A percentile compares a stretch with the other conserved stretches of the same genome.
These are phyloP conservation scores for Bombylius discolor DNA, from an alignment of 2,888 invertebrate species.

Conservation along the genomic window DNA sequence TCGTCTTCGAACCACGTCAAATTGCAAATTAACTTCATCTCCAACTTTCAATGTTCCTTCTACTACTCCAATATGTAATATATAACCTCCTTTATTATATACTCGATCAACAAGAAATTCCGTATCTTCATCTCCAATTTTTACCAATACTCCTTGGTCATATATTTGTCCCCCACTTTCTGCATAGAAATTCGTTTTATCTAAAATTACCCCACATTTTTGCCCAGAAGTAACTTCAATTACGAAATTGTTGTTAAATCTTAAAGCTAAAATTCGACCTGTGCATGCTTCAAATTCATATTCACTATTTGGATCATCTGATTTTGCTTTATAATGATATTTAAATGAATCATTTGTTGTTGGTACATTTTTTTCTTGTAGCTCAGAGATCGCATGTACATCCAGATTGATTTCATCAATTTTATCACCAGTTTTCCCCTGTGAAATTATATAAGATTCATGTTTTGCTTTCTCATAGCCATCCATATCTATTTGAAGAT, in stretches of 20 bases:
- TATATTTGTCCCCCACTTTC: constrained; percentile 98
- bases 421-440: constrained; percentile 67
- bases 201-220: constrained; percentile 83
- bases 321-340: constrained; percentile 66
- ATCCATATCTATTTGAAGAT: constrained; percentile 71
- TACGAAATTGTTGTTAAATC: constrained; percentile 73
- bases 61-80: constrained; percentile 82
- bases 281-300: constrained; percentile 63
- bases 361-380: constrained; percentile 63
- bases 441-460: constrained; percentile 76
- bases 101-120: constrained; percentile 89
- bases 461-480: constrained; percentile 88
- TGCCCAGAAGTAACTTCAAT: constrained; percentile 67
- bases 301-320: constrained; percentile 50
- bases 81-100: constrained; percentile 90
- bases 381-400: constrained; percentile 85
- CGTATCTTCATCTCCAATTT: constrained; percentile 66
- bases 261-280: constrained; percentile 69
- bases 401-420: constrained; percentile 81
- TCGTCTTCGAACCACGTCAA: constrained; percentile 74
- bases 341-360: constrained; percentile 85
- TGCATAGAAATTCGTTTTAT: constrained; percentile 92
- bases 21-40: constrained; percentile 65
- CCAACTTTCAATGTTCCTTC: constrained; percentile 76
- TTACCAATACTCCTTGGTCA: constrained; percentile 86